Evolutionary conservation across 2,888 invertebrate species (phyloP).

Genomic region (Bimastos eiseni): DNA sequence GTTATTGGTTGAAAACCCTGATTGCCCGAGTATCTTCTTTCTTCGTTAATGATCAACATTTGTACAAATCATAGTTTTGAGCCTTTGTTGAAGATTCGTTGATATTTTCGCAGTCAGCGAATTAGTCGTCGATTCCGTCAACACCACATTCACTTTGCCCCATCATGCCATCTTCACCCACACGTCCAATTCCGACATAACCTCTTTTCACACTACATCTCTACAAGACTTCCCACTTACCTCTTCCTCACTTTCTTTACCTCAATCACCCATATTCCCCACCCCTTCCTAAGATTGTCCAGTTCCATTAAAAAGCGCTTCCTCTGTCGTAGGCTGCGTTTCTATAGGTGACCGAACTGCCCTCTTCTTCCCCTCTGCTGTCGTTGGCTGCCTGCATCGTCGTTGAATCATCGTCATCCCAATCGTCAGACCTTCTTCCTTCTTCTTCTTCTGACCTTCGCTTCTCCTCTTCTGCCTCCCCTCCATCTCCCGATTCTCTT

Average conservation of each 20-base stretch:
- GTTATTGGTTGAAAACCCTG: background rate
- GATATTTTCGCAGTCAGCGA: no score
- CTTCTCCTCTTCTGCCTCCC: background rate
- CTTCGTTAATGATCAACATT: background rate
- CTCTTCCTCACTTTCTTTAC: no score
- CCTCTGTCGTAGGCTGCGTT: constrained; percentile 14
- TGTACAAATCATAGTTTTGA: background rate
- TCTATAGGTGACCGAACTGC: background rate
- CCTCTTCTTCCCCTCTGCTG: background rate
- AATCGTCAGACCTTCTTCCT: background rate
- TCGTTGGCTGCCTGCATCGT: background rate
- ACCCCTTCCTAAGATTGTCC: background rate
- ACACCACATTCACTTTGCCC: background rate
- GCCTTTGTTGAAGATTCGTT: no score
- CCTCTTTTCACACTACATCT: background rate
- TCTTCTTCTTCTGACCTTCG: no score
- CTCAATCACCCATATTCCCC: no score
- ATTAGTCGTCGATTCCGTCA: background rate
- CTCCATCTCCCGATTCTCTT: background rate
- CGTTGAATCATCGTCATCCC: background rate
- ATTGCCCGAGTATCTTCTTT: background rate
- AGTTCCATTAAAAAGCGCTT: background rate
- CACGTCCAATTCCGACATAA: background rate
- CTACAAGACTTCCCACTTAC: background rate
- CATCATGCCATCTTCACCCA: no score